Evolutionary conservation across 2,113 vertebrate species (phyloP), one percentile per base, ranked within the genome.

Genomic region (Xiphophorus maculatus): DNA sequence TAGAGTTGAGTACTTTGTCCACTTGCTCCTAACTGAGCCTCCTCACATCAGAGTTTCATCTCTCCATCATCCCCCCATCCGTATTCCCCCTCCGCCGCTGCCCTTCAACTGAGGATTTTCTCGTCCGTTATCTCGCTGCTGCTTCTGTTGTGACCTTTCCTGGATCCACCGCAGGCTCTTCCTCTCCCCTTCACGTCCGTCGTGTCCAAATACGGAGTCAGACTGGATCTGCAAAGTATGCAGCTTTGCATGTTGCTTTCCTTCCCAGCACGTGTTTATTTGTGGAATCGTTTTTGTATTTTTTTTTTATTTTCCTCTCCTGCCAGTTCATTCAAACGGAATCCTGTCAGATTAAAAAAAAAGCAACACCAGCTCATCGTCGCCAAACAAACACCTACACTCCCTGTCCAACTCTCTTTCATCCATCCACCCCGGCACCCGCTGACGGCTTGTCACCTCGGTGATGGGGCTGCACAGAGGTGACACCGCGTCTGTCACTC

Each of bases 401-500:
- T n/a, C 44, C 60, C 27, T 62, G 58, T 54, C 67, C 28, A 32
- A 40, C 65, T 65, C n/a, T 64, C 62, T 66, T 32, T 60, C 69
- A 73, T 66, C 35, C 74, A 54, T 42, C 66, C 74, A 78, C 64
- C 80, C 74, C 15, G 73, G 80, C 71, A 60, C 80, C 83, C 61
- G 80, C 78, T 82, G 85, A 87, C 70, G 66, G 77, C 80, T 87
- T 83, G 88, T 89, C 79, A 84, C 90, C 75, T 63, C 44, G 25
- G 66, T 78, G 81, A 80, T 68, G 82, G 72, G 87, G 84, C 78
- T 76, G 80, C 85, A 77, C 84, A 90, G 84, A 89, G 89, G 86
- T 91, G 91, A 91, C 90, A 87, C 82, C 64, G 84, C 79, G 69
- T 85, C 85, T 81, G 86, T 93, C 89, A 83, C 66, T 77, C 81